Percentiles rank a stretch among this genome's conserved stretches.
phyloP scores from a whole-genome alignment of 2,797 vertebrate species.

The Cryptoblepharus egeriae region DNA sequence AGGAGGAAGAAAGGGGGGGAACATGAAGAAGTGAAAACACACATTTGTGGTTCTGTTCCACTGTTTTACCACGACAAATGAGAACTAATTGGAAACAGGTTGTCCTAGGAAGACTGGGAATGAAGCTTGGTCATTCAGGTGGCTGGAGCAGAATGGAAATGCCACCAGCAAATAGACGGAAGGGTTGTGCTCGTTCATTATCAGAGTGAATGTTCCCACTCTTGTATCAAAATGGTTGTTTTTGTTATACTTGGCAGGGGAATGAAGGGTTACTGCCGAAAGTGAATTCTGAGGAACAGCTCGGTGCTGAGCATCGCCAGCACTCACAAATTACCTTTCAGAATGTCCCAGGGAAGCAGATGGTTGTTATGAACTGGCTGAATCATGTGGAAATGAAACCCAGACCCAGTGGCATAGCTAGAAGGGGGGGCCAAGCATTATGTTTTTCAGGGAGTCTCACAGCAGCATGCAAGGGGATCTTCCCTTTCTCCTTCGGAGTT shows the following conservation, averaged over 20 bases:
- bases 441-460: no score
- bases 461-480: no score
- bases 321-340: not conserved
- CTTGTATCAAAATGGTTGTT: conserved; percentile 35
- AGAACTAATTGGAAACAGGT: conserved; percentile 25
- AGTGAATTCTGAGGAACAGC: not conserved
- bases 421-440: not conserved
- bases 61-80: conserved; percentile 25
- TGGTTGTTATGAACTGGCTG: not conserved
- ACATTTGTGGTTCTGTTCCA: not conserved
- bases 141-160: conserved; percentile 17
- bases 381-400: not conserved
- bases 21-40: not conserved
- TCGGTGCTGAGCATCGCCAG: not conserved
- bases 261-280: not conserved
- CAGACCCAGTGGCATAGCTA: not conserved
- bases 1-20: not conserved
- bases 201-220: conserved; percentile 40
- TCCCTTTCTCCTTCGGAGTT: no score
- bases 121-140: not conserved
- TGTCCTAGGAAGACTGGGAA: conserved; percentile 36
- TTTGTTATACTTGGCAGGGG: conserved; percentile 59
- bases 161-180: conserved; percentile 30
- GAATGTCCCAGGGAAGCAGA: not conserved
- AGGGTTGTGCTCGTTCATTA: conserved; percentile 36